Percentiles rank a stretch among this genome's conserved stretches.
Conservation (phyloP, 2,797 vertebrate genomes). For the Microcaecilia unicolor region DNA sequence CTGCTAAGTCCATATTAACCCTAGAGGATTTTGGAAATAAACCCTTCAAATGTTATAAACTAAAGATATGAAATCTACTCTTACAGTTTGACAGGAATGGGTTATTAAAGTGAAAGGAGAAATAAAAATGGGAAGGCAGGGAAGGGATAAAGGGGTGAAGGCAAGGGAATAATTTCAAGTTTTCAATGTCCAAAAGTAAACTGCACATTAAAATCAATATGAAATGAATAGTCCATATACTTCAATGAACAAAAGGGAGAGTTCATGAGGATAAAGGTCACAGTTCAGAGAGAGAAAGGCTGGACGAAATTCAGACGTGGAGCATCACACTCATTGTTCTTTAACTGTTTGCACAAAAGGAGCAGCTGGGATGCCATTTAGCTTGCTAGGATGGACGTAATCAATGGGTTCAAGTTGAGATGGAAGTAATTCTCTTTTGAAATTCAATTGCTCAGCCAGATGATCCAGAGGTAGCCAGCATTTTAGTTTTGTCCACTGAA, state of each 20-base stretch:
- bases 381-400: slow-evolving; percentile 79
- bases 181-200: slow-evolving; percentile 79
- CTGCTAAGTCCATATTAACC: no score
- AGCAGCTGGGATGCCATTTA: slow-evolving; percentile 78
- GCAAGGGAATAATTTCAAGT: slow-evolving; percentile 74
- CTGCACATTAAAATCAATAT: slow-evolving; percentile 79
- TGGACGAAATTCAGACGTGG: slow-evolving; percentile 80
- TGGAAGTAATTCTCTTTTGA: slow-evolving; percentile 81
- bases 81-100: slow-evolving; percentile 74
- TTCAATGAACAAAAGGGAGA: slow-evolving; percentile 81
- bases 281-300: slow-evolving; percentile 77
- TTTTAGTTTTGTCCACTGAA: slow-evolving; percentile 81
- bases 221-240: slow-evolving; percentile 81
- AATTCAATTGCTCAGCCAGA: slow-evolving; percentile 82
- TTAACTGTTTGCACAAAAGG: slow-evolving; percentile 82
- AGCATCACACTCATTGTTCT: slow-evolving; percentile 82
- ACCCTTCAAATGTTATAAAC: slow-evolving; percentile 77
- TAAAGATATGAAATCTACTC: slow-evolving; percentile 75
- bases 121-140: slow-evolving; percentile 12
- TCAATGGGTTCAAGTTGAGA: slow-evolving; percentile 84
- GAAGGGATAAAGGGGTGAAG: slow-evolving; percentile 42
- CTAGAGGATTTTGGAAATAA: no score
- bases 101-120: slow-evolving; percentile 64
- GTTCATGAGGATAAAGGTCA: slow-evolving; percentile 80
- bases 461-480: slow-evolving; percentile 85